Evolutionary conservation across 2,888 invertebrate genomes (phyloP), one percentile per base, ranked within the genome.

Genomic region (Lomographa bimaculata): DNA sequence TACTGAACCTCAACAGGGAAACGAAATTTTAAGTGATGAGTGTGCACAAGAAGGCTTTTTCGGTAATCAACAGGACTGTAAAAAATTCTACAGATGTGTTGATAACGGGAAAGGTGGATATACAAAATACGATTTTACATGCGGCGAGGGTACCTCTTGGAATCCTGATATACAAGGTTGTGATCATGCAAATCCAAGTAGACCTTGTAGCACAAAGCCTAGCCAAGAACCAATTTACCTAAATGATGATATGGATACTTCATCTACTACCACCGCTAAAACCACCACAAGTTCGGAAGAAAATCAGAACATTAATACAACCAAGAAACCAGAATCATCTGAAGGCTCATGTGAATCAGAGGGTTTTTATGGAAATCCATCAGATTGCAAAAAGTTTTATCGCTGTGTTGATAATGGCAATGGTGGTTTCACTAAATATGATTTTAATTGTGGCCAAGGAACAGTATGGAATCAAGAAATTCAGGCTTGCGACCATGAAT

Each of bases 301-400:
- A n/a, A 25, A 30, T 7, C 27, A 44, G 25, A 17, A 20, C 4
- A 45, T 46, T n/a, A 34, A 58, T 42, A n/a, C n/a, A n/a, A n/a
- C n/a, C n/a, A n/a, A n/a, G n/a, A 52, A 46, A 39, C 55, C 64
- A 8, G 25, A 46, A 27, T 3, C 8, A 14, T 34, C 53, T n/a
- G 46, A 51, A 12, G 46, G 38, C 29, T 39, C 14, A 36, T 94
- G 94, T 60, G 73, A 74, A 27, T 71, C 76, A 51, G 93, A 93
- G 71, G 95, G 95, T 29, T 95, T 94, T 75, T 90, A 92, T 67
- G 91, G 92, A 7, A 91, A 95, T 73, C 79, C 90, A 10, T 78
- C 83, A 28, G 90, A 94, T 64, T 95, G 95, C 62, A 91, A 86
- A 34, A 93, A 93, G 65, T 95, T 95, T 79, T 93, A 94, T 65